A percentile compares a stretch with the other conserved stretches of the same genome.
Evolutionary conservation across 2,888 invertebrate species (phyloP).

Genomic region (Troides helena): DNA sequence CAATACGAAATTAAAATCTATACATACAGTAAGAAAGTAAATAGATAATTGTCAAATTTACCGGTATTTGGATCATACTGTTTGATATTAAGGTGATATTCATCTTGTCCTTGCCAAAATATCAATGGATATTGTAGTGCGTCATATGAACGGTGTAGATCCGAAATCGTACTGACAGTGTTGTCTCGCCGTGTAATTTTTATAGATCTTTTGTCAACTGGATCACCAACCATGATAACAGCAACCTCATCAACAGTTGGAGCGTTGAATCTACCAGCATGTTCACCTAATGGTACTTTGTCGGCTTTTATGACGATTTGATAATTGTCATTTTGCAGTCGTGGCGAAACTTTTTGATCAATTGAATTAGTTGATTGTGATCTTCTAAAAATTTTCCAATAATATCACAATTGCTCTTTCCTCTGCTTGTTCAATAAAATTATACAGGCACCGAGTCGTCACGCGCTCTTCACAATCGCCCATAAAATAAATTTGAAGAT

Average conservation of each 20-base stretch:
- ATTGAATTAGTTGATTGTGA: slow-evolving; percentile 28
- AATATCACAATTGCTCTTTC: slow-evolving; percentile 23
- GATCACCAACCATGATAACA: slow-evolving; percentile 42
- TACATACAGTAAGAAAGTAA: neutral
- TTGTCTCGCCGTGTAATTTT: slow-evolving; percentile 6
- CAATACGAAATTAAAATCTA: too few relatives aligned
- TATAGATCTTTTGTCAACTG: slow-evolving; percentile 34
- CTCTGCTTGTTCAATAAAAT: slow-evolving; percentile 19
- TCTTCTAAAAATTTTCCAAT: slow-evolving; percentile 30
- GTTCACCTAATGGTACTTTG: slow-evolving; percentile 30
- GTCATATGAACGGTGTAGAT: neutral
- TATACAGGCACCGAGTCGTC: slow-evolving; percentile 29
- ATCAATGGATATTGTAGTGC: too few relatives aligned
- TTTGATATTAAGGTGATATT: neutral
- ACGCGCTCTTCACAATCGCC: slow-evolving; percentile 4
- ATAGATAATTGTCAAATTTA: neutral
- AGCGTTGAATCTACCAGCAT: slow-evolving; percentile 30
- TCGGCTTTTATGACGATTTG: slow-evolving; percentile 33
- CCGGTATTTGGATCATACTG: slow-evolving; percentile 7
- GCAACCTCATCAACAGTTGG: slow-evolving; percentile 41
- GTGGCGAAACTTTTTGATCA: slow-evolving; percentile 26
- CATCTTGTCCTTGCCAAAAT: too few relatives aligned
- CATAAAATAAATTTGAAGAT: slow-evolving; percentile 2
- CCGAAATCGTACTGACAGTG: slow-evolving; percentile 5
- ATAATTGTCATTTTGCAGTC: slow-evolving; percentile 24